A percentile compares a stretch with the other conserved stretches of the same genome.
phyloP scores from a whole-genome alignment of 2,113 vertebrate species.

The Hypanus sabinus region DNA sequence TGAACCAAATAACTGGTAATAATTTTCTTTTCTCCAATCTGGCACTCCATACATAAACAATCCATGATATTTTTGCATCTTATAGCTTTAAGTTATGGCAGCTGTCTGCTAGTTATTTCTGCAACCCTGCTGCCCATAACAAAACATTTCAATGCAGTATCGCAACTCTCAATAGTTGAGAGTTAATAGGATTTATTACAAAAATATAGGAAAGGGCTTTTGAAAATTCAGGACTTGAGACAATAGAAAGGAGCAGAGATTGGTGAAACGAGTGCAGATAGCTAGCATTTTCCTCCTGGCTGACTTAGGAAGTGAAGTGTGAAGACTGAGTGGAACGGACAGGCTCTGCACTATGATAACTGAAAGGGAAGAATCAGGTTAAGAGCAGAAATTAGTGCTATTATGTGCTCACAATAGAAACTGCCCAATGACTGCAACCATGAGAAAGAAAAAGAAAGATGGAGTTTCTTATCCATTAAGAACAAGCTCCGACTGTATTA shows the following conservation, averaged over 20 bases:
- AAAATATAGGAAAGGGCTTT: constrained; percentile 1
- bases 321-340: constrained; percentile 71
- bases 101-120: not conserved
- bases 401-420: constrained; percentile 71
- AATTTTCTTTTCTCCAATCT: not conserved
- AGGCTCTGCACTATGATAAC: constrained; percentile 55
- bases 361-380: constrained; percentile 59
- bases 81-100: not conserved
- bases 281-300: constrained; percentile 32
- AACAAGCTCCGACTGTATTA: not conserved
- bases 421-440: constrained; percentile 63
- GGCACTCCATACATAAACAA: not conserved
- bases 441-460: constrained; percentile 45
- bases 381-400: constrained; percentile 70
- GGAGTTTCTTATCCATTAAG: constrained; percentile 12
- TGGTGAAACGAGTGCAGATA: constrained; percentile 36
- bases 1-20: not conserved
- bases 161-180: not conserved
- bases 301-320: constrained; percentile 60
- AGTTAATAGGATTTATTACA: constrained; percentile 33
- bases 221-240: constrained; percentile 16
- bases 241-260: constrained; percentile 30
- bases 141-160: not conserved
- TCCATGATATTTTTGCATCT: not conserved
- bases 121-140: not conserved